Base-by-base conservation (phyloP, 2,113 vertebrate genomes). In the Beaufortia kweichowensis region DNA sequence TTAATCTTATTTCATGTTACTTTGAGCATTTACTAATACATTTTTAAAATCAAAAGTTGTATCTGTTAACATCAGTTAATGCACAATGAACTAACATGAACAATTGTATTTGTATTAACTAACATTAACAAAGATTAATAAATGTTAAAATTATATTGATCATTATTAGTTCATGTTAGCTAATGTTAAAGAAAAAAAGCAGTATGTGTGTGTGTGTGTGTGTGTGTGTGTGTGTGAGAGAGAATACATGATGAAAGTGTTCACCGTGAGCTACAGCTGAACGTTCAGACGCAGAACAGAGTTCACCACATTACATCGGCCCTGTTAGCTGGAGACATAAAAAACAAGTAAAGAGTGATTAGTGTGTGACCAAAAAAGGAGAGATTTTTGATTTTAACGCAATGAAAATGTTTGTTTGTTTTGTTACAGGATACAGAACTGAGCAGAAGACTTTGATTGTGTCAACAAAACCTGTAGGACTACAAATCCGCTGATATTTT, bases 211-310 rank as follows among this genome's bases (percentile, higher is more conserved):
- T 72, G 35, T 39, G 21, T 26, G 29, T 3, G 14, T 56, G 68
- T 33, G 4, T 24, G 68, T 1, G 31, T 19, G 8, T 59, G 23
- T 59, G 55, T 39, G 57, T 31, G 33, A 72, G 55, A 73, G 33
- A 61, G 68, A 57, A 71, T 71, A 57, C 57, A 57, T 46, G 39
- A 74, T 61, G 17, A 61, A 73, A 73, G 55, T 61, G 35, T 6
- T 48, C 31, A 59, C 35, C 26, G 2, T 26, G 68, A 71, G 68
- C 35, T 28, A 59, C 53, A 71, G 68, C 53, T 28, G 68, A 10
- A 26, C 39, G 53, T 10, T 59, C 28, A 71, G 31, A 41, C 53
- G 31, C 26, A 70, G 31, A 71, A 39, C 11, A 71, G 68, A 71
- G 31, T 71, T 57, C 29, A 24, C 31, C 14, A 71, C n/a, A 35